These are phyloP conservation scores for Prionailurus bengalensis DNA, from an alignment of 2,113 vertebrate species.

Conservation along the genomic window DNA sequence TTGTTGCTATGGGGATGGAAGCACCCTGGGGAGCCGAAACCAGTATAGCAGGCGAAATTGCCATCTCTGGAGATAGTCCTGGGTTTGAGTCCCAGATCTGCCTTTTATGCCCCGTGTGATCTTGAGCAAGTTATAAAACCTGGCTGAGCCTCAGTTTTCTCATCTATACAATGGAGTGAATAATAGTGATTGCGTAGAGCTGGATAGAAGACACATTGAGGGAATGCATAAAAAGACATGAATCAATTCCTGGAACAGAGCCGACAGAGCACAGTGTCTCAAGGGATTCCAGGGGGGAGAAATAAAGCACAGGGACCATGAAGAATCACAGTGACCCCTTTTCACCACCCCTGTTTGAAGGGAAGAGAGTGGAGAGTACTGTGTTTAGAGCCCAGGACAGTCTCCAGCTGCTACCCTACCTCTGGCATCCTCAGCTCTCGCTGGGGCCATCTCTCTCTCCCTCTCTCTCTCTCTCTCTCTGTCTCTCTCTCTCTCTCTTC, in stretches of 20 bases:
- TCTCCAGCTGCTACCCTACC: not conserved
- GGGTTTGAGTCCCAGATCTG: slow-evolving; percentile 35
- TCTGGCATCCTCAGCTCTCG: slow-evolving; percentile 17
- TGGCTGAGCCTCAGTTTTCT: slow-evolving; percentile 61
- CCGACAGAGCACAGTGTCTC: not conserved
- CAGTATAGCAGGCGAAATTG: slow-evolving; percentile 12
- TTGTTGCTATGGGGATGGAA: slow-evolving; percentile 69
- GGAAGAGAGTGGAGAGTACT: not conserved
- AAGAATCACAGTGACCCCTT: not conserved
- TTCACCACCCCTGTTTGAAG: not conserved
- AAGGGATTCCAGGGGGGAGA: not conserved
- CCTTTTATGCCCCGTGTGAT: not conserved
- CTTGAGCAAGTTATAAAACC: not conserved
- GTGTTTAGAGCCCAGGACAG: not conserved
- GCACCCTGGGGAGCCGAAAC: slow-evolving; percentile 47
- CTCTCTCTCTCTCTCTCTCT: not conserved
- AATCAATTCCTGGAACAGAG: not conserved
- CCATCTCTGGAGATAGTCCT: slow-evolving; percentile 37
- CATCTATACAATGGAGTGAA: slow-evolving; percentile 50
- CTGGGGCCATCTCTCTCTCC: not conserved
- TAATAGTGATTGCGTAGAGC: not conserved
- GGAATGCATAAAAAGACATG: not conserved
- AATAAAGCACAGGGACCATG: not conserved
- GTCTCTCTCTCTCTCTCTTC: not conserved
- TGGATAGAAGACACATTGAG: not conserved